A percentile compares a stretch with the other conserved stretches of the same genome.
phyloP scores from a whole-genome alignment of 2,797 vertebrate genomes.

The Falco berigora region DNA sequence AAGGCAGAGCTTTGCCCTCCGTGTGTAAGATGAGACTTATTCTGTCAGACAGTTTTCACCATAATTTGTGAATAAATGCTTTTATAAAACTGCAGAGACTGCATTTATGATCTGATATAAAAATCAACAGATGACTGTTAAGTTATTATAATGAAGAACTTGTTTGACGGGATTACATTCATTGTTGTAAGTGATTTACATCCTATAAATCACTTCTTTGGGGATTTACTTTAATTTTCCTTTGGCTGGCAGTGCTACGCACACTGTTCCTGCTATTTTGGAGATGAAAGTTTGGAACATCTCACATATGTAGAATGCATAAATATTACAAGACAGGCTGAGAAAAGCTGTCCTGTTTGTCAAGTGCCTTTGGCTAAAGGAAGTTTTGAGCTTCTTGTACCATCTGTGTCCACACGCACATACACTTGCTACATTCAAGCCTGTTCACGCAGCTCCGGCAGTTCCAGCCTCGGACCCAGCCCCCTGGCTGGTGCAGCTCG shows the following conservation, averaged over 20 bases:
- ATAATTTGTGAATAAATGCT: background rate
- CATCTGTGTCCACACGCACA: background rate
- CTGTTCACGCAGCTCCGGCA: background rate
- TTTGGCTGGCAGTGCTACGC: background rate
- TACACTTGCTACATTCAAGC: background rate
- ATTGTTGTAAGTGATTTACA: conserved; percentile 36
- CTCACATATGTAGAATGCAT: background rate
- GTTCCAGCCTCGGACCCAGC: background rate
- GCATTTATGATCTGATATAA: conserved; percentile 17
- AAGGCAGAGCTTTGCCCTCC: background rate
- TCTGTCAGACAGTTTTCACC: background rate
- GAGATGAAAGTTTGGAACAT: conserved; percentile 51
- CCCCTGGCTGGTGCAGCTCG: rapidly evolving
- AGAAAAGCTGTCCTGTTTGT: conserved; percentile 16
- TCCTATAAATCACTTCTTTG: conserved; percentile 36
- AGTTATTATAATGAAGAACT: conserved; percentile 43
- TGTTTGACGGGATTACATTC: conserved; percentile 26
- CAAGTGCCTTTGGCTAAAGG: conserved; percentile 19
- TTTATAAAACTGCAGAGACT: conserved; percentile 9
- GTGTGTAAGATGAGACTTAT: background rate
- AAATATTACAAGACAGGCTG: background rate
- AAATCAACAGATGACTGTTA: conserved; percentile 52
- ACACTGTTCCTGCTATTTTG: conserved; percentile 3
- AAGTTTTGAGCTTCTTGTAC: background rate
- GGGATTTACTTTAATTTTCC: conserved; percentile 48